Evolutionary conservation across 2,797 vertebrate species (phyloP).

Genomic region (Vultur gryphus): DNA sequence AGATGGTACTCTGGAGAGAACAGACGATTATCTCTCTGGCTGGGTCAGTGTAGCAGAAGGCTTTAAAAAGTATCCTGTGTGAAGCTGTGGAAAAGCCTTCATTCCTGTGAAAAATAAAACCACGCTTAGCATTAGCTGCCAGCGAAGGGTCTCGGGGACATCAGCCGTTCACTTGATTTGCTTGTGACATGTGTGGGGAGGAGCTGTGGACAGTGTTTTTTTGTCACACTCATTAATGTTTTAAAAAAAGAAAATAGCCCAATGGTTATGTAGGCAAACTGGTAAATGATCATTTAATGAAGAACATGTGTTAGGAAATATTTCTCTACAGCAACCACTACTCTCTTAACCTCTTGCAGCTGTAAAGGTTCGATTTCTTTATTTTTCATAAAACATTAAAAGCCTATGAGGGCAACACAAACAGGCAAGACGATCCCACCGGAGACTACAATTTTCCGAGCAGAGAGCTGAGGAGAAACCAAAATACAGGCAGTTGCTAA

Average conservation of each 20-base stretch:
- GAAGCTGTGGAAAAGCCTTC: background rate
- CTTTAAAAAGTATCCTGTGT: background rate
- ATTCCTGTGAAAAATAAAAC: background rate
- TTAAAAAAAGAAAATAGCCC: slow-evolving; percentile 3
- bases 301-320: slow-evolving; percentile 35
- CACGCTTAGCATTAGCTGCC: background rate
- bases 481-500: slow-evolving; percentile 26
- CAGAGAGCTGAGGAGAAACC: slow-evolving; percentile 8
- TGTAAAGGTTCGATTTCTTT: slow-evolving; percentile 42
- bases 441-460: slow-evolving; percentile 30
- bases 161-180: background rate
- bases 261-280: slow-evolving; percentile 31
- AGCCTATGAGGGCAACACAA: background rate
- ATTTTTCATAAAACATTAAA: slow-evolving; percentile 18
- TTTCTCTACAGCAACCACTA: slow-evolving; percentile 17
- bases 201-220: background rate
- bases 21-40: background rate
- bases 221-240: background rate
- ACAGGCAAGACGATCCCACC: background rate
- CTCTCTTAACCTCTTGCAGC: slow-evolving; percentile 41
- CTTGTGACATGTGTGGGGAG: background rate
- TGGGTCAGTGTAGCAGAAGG: background rate
- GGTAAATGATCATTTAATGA: slow-evolving; percentile 50
- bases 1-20: background rate
- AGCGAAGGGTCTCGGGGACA: background rate